Evolutionary conservation across 2,113 vertebrate genomes (phyloP), one percentile per base, ranked within the genome.

Genomic region (Nothobranchius kuhntae): DNA sequence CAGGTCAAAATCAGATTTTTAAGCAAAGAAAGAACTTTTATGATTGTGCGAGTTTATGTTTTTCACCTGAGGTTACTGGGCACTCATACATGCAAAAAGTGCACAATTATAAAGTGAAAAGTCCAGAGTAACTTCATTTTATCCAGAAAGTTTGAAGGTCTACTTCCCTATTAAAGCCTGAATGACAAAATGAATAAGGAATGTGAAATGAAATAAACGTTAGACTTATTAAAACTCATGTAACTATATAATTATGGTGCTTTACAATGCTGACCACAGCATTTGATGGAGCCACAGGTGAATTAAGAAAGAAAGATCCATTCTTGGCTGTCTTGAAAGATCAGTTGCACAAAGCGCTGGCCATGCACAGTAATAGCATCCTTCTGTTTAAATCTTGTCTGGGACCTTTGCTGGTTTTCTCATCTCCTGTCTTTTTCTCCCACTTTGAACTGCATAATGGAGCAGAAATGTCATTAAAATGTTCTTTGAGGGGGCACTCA

Each of bases 401-500:
- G 4, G 61, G 24, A 62, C 73, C 67, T 72, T 64, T 68, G 36
- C 62, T 50, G 57, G 70, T 55, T 65, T 21, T 48, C 70, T 53
- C 47, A 24, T 67, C 61, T 59, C 51, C 44, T 10, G 46, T 61
- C 38, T 52, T 61, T 72, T 47, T 51, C 13, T 14, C 36, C 46
- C 51, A 24, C 42, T 61, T 15, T 68, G 47, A 77, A 77, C 47
- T 57, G 53, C 40, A 72, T 71, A 72, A 75, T 70, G 40, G 40
- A 75, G 54, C 51, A 56, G 52, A 60, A 72, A 75, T 65, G 61
- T 17, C 71, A 67, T 81, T 57, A 70, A 73, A 64, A 70, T 30
- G 9, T n/a, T 64, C 53, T 65, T 73, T 71, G 53, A 85, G 80
- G 69, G 50, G 64, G 24, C 61, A 77, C 13, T 66, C 55, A 68